These are phyloP conservation scores for Anguilla rostrata DNA, from an alignment of 2,113 vertebrate genomes.

Conservation along the genomic window DNA sequence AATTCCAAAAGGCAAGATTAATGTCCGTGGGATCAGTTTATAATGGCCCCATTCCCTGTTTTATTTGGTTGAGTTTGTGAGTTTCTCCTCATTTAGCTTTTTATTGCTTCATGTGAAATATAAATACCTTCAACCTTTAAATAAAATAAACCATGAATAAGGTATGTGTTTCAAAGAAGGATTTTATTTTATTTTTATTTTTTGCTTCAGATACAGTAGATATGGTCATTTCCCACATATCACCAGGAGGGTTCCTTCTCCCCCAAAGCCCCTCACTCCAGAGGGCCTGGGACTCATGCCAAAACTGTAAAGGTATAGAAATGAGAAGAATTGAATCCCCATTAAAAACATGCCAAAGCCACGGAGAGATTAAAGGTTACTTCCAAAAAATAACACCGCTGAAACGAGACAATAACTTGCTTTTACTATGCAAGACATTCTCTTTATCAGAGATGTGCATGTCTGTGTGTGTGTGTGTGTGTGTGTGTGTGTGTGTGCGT, in stretches of 20 bases:
- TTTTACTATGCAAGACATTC: slow-evolving; percentile 52
- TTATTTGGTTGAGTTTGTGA: slow-evolving; percentile 42
- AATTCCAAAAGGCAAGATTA: slow-evolving; percentile 28
- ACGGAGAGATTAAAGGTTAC: slow-evolving; percentile 53
- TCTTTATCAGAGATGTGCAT: slow-evolving; percentile 35
- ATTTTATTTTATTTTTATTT: slow-evolving; percentile 35
- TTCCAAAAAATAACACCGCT: slow-evolving; percentile 56
- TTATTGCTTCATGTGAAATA: slow-evolving; percentile 60
- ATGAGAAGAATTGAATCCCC: slow-evolving; percentile 58
- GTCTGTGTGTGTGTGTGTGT: neutral
- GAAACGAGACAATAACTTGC: slow-evolving; percentile 50
- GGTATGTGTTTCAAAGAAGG: slow-evolving; percentile 47
- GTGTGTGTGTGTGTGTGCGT: no score
- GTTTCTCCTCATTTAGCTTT: slow-evolving; percentile 45
- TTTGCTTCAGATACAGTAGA: slow-evolving; percentile 36
- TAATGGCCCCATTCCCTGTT: slow-evolving; percentile 40
- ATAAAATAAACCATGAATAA: slow-evolving; percentile 51
- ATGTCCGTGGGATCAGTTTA: slow-evolving; percentile 32
- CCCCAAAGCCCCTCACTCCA: slow-evolving; percentile 1
- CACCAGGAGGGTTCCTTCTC: slow-evolving; percentile 35
- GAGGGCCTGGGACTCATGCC: slow-evolving; percentile 52
- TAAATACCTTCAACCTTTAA: slow-evolving; percentile 43
- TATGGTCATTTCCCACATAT: slow-evolving; percentile 18
- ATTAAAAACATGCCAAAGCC: slow-evolving; percentile 50
- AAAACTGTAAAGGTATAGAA: slow-evolving; percentile 60